These are phyloP conservation scores for Nematolebias whitei DNA, from an alignment of 2,113 vertebrate species.

Conservation along the genomic window DNA sequence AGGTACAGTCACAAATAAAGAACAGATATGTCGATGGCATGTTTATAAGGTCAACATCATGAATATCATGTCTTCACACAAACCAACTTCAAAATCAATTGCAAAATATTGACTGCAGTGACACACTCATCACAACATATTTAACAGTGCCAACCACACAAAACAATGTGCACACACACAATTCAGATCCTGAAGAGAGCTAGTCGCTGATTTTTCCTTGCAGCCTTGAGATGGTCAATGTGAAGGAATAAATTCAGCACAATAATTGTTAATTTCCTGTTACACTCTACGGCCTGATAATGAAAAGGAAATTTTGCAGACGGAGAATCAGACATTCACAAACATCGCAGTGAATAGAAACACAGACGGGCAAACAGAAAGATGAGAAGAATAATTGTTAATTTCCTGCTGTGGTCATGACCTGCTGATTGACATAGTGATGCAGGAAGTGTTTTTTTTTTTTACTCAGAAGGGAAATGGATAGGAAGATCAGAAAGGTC, in stretches of 20 bases:
- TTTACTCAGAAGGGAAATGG: constrained; percentile 23
- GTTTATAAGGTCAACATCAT: constrained; percentile 14
- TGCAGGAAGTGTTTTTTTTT: constrained; percentile 9
- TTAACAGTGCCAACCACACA: not conserved
- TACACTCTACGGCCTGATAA: constrained; percentile 43
- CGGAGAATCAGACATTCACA: constrained; percentile 32
- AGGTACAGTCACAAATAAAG: not conserved
- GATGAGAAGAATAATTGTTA: constrained; percentile 56
- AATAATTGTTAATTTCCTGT: constrained; percentile 73
- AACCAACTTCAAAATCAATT: not conserved
- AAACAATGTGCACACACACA: constrained; percentile 2
- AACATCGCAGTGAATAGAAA: constrained; percentile 26
- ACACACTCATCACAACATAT: not conserved
- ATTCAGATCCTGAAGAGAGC: constrained; percentile 23
- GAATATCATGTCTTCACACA: not conserved
- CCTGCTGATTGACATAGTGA: constrained; percentile 33
- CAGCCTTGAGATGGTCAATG: constrained; percentile 31
- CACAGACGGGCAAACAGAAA: constrained; percentile 34
- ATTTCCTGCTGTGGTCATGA: constrained; percentile 51
- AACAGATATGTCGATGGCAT: not conserved
- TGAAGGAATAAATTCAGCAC: constrained; percentile 38
- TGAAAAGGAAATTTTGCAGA: constrained; percentile 48
- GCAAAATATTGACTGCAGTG: constrained; percentile 7
- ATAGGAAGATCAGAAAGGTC: constrained; percentile 1
- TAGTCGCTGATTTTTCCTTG: constrained; percentile 47